These are phyloP conservation scores for Pediacus dermestoides DNA, from an alignment of 2,888 invertebrate species.

Conservation along the genomic window DNA sequence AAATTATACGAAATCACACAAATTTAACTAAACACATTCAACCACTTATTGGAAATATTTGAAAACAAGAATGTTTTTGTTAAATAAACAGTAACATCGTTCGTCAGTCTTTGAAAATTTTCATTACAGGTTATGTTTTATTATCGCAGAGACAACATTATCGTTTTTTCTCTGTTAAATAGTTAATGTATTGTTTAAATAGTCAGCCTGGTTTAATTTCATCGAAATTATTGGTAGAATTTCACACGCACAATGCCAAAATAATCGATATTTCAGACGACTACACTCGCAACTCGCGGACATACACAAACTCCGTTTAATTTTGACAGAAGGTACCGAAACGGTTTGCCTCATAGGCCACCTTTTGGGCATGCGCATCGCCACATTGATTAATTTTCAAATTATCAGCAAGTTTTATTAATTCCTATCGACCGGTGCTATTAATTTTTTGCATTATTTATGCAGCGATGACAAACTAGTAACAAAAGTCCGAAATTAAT, in stretches of 20 bases:
- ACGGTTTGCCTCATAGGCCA: conserved; percentile 23
- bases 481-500: too few species aligned
- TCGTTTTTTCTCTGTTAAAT: conserved; percentile 15
- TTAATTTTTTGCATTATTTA: too few species aligned
- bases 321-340: conserved; percentile 33
- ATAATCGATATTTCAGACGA: conserved; percentile 32
- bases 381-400: conserved; percentile 30
- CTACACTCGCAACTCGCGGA: conserved; percentile 24
- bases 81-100: conserved; percentile 22
- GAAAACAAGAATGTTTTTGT: conserved; percentile 9
- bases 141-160: conserved; percentile 18
- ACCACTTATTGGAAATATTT: too few species aligned
- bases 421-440: conserved; percentile 1
- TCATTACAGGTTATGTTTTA: conserved; percentile 28
- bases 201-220: background rate
- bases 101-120: conserved; percentile 18
- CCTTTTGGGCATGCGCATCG: conserved; percentile 25
- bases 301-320: conserved; percentile 34
- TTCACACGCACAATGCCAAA: conserved; percentile 27
- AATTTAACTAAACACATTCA: background rate
- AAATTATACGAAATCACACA: background rate
- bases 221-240: conserved; percentile 15
- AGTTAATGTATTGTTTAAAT: background rate
- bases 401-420: conserved; percentile 4
- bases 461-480: too few species aligned